A percentile compares a stretch with the other conserved stretches of the same genome.
Evolutionary conservation across 2,797 vertebrate genomes (phyloP).

Genomic region (Phoxinus dragarum): DNA sequence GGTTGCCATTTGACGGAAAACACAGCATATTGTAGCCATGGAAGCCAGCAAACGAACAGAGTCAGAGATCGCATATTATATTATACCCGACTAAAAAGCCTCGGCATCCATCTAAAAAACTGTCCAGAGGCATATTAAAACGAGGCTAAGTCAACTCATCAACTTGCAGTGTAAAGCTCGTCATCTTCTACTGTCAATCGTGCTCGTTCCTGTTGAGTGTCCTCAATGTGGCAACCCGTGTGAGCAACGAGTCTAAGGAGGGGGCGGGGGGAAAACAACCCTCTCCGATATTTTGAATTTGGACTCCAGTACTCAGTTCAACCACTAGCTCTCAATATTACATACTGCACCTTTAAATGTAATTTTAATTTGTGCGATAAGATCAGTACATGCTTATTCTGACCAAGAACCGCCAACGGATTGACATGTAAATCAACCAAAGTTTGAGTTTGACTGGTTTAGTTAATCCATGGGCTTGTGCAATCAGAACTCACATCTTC

Average conservation of each 20-base stretch:
- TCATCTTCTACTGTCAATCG: background rate
- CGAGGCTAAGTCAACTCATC: background rate
- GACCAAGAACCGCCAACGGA: background rate
- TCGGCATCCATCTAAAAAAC: background rate
- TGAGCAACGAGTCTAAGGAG: background rate
- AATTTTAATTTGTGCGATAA: background rate
- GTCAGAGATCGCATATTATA: background rate
- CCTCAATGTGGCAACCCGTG: background rate
- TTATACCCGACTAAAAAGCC: background rate
- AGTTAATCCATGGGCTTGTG: background rate
- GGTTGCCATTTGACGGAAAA: background rate
- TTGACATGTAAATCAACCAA: background rate
- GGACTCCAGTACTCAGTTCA: background rate
- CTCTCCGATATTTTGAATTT: background rate
- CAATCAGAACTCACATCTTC: slow-evolving; percentile 79
- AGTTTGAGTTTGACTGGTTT: background rate
- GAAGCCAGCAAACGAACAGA: background rate
- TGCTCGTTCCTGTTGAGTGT: background rate
- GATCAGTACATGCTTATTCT: background rate
- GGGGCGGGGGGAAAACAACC: background rate
- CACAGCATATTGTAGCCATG: background rate
- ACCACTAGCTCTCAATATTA: background rate
- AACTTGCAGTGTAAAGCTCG: background rate
- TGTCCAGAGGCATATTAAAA: background rate
- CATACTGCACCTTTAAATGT: background rate